These are phyloP conservation scores for Rhinogobio ventralis DNA, from an alignment of 2,797 vertebrate genomes.

Conservation along the genomic window DNA sequence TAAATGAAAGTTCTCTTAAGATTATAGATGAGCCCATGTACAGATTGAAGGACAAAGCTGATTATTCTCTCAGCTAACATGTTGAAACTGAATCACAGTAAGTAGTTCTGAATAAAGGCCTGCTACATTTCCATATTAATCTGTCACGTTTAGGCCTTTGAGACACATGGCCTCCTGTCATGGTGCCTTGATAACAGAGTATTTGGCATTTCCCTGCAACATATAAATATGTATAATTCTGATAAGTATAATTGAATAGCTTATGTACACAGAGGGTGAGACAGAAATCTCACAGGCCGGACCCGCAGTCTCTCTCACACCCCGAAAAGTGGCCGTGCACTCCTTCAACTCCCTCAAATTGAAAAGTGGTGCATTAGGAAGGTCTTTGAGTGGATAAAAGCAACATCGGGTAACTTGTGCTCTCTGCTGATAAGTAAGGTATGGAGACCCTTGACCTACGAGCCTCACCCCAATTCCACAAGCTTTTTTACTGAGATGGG, in stretches of 20 bases:
- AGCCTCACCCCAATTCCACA: slow-evolving; percentile 80
- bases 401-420: slow-evolving; percentile 70
- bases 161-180: slow-evolving; percentile 74
- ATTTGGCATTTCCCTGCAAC: slow-evolving; percentile 75
- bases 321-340: neutral
- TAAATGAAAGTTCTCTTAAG: slow-evolving; percentile 80
- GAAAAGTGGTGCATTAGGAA: slow-evolving; percentile 73
- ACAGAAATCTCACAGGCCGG: slow-evolving; percentile 23
- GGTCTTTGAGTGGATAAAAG: slow-evolving; percentile 72
- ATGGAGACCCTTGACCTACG: slow-evolving; percentile 75
- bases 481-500: slow-evolving; percentile 62
- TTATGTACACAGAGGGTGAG: slow-evolving; percentile 68
- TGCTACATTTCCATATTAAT: slow-evolving; percentile 80
- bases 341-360: slow-evolving; percentile 67
- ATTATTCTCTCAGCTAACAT: slow-evolving; percentile 74
- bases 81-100: slow-evolving; percentile 55
- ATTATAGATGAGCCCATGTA: slow-evolving; percentile 73
- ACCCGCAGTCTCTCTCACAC: slow-evolving; percentile 13
- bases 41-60: slow-evolving; percentile 75
- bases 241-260: slow-evolving; percentile 83
- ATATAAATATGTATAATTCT: slow-evolving; percentile 83
- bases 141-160: slow-evolving; percentile 73
- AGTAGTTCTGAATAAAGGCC: slow-evolving; percentile 69
- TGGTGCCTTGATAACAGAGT: slow-evolving; percentile 74
- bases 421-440: slow-evolving; percentile 74